These are phyloP conservation scores for Nymphicus hollandicus DNA, from an alignment of 2,113 vertebrate genomes.

Conservation along the genomic window DNA sequence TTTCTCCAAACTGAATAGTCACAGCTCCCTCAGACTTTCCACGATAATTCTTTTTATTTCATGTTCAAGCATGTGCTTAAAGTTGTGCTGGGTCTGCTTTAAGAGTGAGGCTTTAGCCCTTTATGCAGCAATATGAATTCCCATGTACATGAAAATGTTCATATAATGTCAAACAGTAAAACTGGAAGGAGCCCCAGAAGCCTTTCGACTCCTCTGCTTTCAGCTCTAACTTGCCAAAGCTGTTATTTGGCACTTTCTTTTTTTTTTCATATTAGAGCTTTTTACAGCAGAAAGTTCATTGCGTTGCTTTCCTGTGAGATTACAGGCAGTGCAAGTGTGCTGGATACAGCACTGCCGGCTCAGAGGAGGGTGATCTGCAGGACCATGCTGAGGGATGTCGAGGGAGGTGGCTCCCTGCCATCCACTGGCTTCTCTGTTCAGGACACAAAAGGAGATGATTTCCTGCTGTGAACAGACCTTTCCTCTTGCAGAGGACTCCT, in stretches of 20 bases:
- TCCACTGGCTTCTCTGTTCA: neutral
- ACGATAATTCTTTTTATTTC: neutral
- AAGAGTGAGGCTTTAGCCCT: neutral
- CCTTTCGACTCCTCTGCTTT: neutral
- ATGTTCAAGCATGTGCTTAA: neutral
- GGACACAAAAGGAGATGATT: neutral
- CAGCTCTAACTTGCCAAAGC: neutral
- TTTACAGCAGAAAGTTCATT: rapidly evolving
- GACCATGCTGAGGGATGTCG: neutral
- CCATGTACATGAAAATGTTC: neutral
- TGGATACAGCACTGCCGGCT: neutral
- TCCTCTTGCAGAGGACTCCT: neutral
- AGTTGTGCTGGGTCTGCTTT: neutral
- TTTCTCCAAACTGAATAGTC: neutral
- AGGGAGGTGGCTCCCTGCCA: neutral
- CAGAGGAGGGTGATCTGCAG: rapidly evolving
- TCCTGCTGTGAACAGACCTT: neutral
- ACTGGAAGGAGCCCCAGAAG: neutral
- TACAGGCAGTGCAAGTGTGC: neutral
- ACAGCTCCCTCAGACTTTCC: neutral
- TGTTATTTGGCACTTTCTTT: neutral
- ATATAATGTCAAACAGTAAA: neutral
- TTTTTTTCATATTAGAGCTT: neutral
- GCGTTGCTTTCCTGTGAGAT: neutral
- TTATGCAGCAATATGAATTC: neutral